Evolutionary conservation across 2,888 invertebrate species (phyloP), one percentile per base, ranked within the genome.

Genomic region (Rhingia campestris): DNA sequence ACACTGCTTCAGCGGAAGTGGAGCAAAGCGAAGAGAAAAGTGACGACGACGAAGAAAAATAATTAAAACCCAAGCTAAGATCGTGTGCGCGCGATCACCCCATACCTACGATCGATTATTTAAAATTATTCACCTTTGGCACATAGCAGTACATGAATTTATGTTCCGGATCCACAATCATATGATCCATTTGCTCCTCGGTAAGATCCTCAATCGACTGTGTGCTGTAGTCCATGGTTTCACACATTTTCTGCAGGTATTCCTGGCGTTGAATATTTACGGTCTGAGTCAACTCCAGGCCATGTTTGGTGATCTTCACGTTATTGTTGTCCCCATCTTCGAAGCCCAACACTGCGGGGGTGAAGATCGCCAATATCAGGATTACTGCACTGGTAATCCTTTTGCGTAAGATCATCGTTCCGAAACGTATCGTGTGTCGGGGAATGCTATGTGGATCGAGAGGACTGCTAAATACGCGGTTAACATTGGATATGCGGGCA

Each of bases 121-220:
- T 47, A 30, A 4, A 35, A 35, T 54, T 49, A 75, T 92, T 93
- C 93, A 96, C 96, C 94, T 98, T 98, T 77, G 98, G 98, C 86
- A 98, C 97, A 91, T 97, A 97, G 90, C 98, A 98, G 89, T 98
- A 98, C 10, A 98, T 92, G 12, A 98, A 92, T 90, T 95, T 95
- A 89, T 97, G 96, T 77, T 94, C 93, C 88, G 96, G 95, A 90
- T 98, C 97, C 22, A 98, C 95, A 84, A 97, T 92, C 90, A 97
- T 94, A 89, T 97, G 97, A 88, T 95, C 94, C 88, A 97, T 93
- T 87, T 94, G 93, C 73, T 92, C 92, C 10, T 93, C 92, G 37
- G 92, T 91, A 53, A 94, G 88, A 81, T 93, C 91, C 81, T 92
- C 91, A n/a, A 93, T 75, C 43, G 90, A 90, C 39, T 88, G 87